Percentiles rank a stretch among this genome's conserved stretches.
These are phyloP conservation scores for Malacoraja senta DNA, from an alignment of 2,797 vertebrate genomes.

Conservation along the genomic window DNA sequence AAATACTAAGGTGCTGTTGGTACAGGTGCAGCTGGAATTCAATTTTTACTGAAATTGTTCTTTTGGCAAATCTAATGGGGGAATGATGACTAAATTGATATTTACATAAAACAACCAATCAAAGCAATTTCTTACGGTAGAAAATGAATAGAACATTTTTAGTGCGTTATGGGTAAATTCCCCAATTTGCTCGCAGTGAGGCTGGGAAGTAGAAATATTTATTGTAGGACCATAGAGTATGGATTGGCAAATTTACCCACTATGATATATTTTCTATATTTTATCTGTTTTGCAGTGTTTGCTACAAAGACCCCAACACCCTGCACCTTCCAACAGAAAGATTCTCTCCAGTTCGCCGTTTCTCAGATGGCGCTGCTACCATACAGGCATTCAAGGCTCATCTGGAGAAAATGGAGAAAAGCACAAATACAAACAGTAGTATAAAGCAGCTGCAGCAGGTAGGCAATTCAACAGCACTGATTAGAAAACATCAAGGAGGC, in stretches of 20 bases:
- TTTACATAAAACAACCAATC: neutral
- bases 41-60: neutral
- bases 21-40: neutral
- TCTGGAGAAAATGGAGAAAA: conserved; percentile 70
- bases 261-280: conserved; percentile 39
- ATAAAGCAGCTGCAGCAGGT: conserved; percentile 97
- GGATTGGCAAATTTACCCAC: neutral
- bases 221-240: neutral
- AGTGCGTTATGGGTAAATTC: neutral
- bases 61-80: neutral
- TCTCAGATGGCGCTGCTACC: conserved; percentile 90
- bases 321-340: conserved; percentile 95
- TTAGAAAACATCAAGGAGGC: neutral
- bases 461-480: conserved; percentile 36
- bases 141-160: neutral
- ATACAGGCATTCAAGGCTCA: conserved; percentile 97
- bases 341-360: conserved; percentile 92
- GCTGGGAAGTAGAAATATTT: neutral
- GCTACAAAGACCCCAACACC: conserved; percentile 97
- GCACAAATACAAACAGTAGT: conserved; percentile 70
- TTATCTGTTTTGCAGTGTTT: conserved; percentile 65
- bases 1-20: neutral
- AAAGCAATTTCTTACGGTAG: neutral
- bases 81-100: neutral
- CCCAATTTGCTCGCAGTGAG: neutral